Base-by-base conservation (phyloP, 2,888 invertebrate genomes). In the Andrena haemorrhoa region DNA sequence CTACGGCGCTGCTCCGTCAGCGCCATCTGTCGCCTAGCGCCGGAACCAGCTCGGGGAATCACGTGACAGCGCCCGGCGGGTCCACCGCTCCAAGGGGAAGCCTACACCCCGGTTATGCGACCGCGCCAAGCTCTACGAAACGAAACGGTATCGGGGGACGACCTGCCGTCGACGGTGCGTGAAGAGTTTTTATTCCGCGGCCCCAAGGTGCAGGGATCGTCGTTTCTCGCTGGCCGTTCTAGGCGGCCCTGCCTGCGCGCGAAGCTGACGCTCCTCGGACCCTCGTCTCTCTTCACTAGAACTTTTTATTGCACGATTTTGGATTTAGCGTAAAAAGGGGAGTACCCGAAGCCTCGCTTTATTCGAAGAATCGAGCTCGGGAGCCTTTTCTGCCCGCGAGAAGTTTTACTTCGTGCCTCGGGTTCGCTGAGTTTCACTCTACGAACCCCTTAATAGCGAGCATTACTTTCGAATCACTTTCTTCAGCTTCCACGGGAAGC, bases 131-230 rank as follows among this genome's bases (percentile, higher is more conserved):
- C n/a, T 61, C 76, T 71, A 72, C 23, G 63, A 76, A 76, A 85
- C 69, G 74, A 69, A 86, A 84, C 51, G 63, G 68, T 72, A 60
- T 63, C 49, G 76, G 53, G 53, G 69, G 69, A 73, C 68, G 83
- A 87, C 87, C 87, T 87, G 87, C 87, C 87, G 87, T 86, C 87
- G 87, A 87, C 82, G 87, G 85, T 56, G 53, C 81, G 79, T 71
- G 82, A 80, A 75, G 61, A 78, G 41, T 5, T 41, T 41, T 77
- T 82, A 66, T 74, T 49, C 8, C 12, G 31, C 64, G 58, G 58
- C 31, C 7, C 29, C 12, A 23, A 70, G 23, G 16, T 60, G 60
- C 20, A 26, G 56, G 16, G 31, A 56, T 53, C 23, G 41, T 41
- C n/a, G 47, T 33, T 12, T 41, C 66, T 20, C n/a, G 51, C n/a